Percentiles rank a stretch among this genome's conserved stretches.
Conservation (phyloP, 2,113 vertebrate species). For the Bos javanicus region DNA sequence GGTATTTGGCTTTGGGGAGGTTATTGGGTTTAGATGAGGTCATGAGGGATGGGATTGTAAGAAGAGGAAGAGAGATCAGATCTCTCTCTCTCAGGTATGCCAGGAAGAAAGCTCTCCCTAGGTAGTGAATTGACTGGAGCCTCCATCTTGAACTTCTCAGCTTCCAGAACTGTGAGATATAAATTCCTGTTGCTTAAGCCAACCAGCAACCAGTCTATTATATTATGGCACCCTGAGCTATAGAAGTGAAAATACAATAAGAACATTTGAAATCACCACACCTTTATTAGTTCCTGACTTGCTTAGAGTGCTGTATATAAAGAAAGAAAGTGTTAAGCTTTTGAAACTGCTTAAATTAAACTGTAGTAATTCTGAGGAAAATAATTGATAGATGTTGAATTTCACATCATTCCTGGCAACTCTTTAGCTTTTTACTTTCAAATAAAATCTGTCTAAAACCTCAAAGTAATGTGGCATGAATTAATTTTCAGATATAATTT, state of each 20-base stretch:
- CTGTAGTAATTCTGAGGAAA: background rate
- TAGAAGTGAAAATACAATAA: slow-evolving; percentile 17
- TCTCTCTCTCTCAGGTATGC: background rate
- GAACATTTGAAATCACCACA: slow-evolving; percentile 10
- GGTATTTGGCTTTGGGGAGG: background rate
- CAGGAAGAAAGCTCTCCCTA: background rate
- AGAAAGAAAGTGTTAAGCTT: slow-evolving; percentile 14
- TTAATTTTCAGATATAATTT: slow-evolving; percentile 35
- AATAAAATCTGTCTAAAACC: slow-evolving; percentile 25
- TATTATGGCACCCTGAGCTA: background rate
- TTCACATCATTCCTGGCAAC: background rate
- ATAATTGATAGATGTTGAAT: background rate
- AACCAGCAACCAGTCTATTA: background rate
- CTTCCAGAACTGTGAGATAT: background rate
- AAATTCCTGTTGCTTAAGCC: background rate
- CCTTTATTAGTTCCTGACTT: background rate
- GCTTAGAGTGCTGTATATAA: background rate
- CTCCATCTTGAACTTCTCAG: background rate
- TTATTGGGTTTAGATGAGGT: background rate
- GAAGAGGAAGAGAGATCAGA: background rate
- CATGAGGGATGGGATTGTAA: background rate
- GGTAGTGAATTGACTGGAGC: background rate
- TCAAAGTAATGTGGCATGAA: slow-evolving; percentile 5
- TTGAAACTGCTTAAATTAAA: slow-evolving; percentile 26
- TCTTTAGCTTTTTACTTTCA: slow-evolving; percentile 21